Evolutionary conservation across 2,888 invertebrate genomes (phyloP).

Genomic region (Cheilosia soror): DNA sequence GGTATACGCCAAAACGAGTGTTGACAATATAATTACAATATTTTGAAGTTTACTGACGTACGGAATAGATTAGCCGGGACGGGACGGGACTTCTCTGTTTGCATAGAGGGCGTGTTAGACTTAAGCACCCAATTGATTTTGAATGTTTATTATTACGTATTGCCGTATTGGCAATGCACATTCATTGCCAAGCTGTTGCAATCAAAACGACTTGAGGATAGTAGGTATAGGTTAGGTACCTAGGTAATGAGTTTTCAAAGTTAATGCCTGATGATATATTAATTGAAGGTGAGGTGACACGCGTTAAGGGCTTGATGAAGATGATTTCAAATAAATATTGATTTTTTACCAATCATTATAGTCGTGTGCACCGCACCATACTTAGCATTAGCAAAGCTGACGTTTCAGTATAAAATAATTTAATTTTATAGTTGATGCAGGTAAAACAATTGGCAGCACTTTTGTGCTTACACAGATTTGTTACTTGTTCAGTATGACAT

Average conservation of each 20-base stretch:
- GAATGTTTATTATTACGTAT: constrained; percentile 20
- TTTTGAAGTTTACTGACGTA: constrained; percentile 44
- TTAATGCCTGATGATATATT: constrained; percentile 48
- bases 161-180: constrained; percentile 53
- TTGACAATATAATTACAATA: constrained; percentile 54
- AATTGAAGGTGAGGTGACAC: constrained; percentile 25
- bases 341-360: no score
- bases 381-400: no score
- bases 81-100: neutral
- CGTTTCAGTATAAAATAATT: no score
- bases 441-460: no score
- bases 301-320: neutral
- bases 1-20: constrained; percentile 32
- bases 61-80: neutral
- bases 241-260: constrained; percentile 2
- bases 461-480: no score
- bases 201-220: constrained; percentile 6
- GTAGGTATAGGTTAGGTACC: no score
- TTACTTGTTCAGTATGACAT: no score
- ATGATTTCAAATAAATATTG: no score
- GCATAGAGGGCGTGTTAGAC: constrained; percentile 37
- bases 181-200: constrained; percentile 49
- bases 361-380: no score
- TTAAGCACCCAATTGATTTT: constrained; percentile 21
- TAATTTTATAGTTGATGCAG: no score